Evolutionary conservation across 2,113 vertebrate genomes (phyloP), one percentile per base, ranked within the genome.

Genomic region (Chrysemys picta): DNA sequence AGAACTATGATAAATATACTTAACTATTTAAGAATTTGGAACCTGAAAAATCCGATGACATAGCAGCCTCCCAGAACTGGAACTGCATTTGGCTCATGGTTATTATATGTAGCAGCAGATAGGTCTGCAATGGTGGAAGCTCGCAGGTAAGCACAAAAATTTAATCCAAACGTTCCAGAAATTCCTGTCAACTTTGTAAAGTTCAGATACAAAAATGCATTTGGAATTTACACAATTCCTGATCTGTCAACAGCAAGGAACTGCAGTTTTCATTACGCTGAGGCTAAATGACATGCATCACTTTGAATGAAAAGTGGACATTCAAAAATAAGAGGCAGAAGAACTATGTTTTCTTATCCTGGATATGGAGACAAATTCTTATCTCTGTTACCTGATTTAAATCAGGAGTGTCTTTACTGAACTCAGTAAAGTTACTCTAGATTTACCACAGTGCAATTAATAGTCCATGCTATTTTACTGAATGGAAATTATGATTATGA

Each of bases 211-310:
- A 94, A 91, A 91, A 69, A 52, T 59, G 90, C 90, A 93, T 89
- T 80, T 96, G 93, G 84, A 95, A 96, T 93, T 92, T 85, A 88
- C 84, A 95, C 80, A 94, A 49, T 85, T 57, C 90, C 54, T 42
- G 22, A 57, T 47, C 72, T 24, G 87, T 69, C 88, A 82, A n/a
- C 56, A 82, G 47, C 50, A 79, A 76, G 27, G 27, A 91, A 7
- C 7, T 56, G 25, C 1, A 87, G 50, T 3, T 79, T n/a, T 21
- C 69, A 10, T n/a, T 75, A 75, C 22, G 19, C 8, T 38, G n/a
- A 38, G n/a, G 21, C n/a, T 42, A 75, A 21, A 75, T 42, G 19
- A 38, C 38, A 75, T 11, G n/a, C 17, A 38, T 75, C 69, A 24
- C 38, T 75, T 76, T 0, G 85, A 31, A 24, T 0, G 84, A 29